Conservation (phyloP, 2,113 vertebrate species). For the Formicarius rufipectus region DNA sequence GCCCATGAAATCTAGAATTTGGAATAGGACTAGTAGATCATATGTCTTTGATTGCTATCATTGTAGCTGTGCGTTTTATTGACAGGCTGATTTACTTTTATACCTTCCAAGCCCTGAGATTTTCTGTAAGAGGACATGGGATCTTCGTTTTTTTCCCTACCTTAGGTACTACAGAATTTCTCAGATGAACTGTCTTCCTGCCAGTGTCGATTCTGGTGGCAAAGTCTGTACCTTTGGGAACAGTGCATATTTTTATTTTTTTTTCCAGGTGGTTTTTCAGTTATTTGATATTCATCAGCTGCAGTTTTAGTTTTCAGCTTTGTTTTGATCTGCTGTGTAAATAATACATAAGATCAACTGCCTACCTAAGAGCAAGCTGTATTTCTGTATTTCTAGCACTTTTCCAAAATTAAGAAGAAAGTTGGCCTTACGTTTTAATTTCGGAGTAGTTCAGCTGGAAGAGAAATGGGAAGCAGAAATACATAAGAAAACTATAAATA, state of each 20-base stretch:
- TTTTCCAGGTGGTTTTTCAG: not conserved
- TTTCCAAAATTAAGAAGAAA: not conserved
- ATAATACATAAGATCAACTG: not conserved
- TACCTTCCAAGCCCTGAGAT: not conserved
- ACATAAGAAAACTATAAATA: not conserved
- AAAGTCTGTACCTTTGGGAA: not conserved
- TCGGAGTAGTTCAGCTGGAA: not conserved
- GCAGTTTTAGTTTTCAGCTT: slow-evolving; percentile 1
- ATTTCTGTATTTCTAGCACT: not conserved
- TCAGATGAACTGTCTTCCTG: not conserved
- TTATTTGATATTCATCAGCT: not conserved
- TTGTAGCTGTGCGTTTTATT: not conserved
- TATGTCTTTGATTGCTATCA: not conserved
- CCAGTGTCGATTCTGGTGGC: not conserved
- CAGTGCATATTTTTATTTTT: not conserved
- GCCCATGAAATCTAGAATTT: not conserved
- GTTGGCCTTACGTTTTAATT: not conserved
- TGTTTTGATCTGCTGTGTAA: slow-evolving; percentile 8
- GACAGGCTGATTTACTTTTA: not conserved
- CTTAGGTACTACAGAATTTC: not conserved
- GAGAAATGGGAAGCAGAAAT: not conserved
- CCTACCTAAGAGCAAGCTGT: accelerated
- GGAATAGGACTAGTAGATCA: not conserved
- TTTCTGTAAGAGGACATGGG: not conserved
- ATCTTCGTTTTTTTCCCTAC: not conserved